phyloP scores from a whole-genome alignment of 2,797 vertebrate species.

The Myioborus melanocephalus region DNA sequence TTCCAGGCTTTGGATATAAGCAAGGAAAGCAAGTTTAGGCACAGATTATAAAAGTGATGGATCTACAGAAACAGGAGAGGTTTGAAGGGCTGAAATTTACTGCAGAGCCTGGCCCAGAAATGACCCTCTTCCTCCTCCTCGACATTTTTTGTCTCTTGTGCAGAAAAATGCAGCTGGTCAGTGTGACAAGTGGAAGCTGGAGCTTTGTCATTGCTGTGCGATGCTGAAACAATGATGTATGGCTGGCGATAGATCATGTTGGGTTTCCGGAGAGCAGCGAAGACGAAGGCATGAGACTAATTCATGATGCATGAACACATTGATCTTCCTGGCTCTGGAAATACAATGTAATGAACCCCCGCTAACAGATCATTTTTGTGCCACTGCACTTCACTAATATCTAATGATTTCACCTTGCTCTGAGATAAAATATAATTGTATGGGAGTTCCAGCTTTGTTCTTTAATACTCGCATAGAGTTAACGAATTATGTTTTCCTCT shows the following conservation, averaged over 20 bases:
- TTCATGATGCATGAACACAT: constrained; percentile 81
- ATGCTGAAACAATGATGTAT: constrained; percentile 73
- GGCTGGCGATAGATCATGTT: constrained; percentile 75
- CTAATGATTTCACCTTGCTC: constrained; percentile 83
- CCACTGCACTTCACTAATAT: constrained; percentile 80
- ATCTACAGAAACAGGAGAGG: constrained; percentile 1
- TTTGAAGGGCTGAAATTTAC: constrained; percentile 11
- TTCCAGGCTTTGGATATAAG: not conserved
- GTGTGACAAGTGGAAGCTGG: constrained; percentile 67
- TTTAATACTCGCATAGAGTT: constrained; percentile 55
- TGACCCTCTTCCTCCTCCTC: constrained; percentile 29
- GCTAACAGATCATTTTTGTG: constrained; percentile 82
- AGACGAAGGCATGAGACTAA: constrained; percentile 74
- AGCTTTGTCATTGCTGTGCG: constrained; percentile 67
- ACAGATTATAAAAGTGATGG: not conserved
- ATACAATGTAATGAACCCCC: constrained; percentile 82
- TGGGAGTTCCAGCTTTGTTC: constrained; percentile 80
- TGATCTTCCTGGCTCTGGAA: constrained; percentile 81
- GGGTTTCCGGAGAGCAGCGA: constrained; percentile 78
- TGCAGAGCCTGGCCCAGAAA: constrained; percentile 24
- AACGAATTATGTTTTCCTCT: constrained; percentile 71
- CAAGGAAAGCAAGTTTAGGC: not conserved
- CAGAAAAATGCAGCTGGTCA: constrained; percentile 70
- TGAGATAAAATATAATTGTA: constrained; percentile 79
- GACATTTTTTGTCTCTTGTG: not conserved